Conservation (phyloP, 2,888 invertebrate genomes). For the Boloria euphrosyne region DNA sequence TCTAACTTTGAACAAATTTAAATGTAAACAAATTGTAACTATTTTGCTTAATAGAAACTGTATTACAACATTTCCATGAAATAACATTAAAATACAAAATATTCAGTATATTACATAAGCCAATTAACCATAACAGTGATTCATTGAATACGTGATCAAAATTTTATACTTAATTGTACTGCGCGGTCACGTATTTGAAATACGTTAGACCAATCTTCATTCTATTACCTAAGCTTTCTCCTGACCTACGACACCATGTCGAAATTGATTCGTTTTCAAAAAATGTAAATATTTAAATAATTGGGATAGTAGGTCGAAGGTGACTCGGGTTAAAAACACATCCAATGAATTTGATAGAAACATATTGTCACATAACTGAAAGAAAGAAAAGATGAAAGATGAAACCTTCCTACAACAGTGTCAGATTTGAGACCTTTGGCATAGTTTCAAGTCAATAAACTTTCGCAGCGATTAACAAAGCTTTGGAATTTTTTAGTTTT, state of each 20-base stretch:
- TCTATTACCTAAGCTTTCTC: slow-evolving; percentile 65
- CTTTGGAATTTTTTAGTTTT: background rate
- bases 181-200: slow-evolving; percentile 43
- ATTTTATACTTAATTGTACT: slow-evolving; percentile 36
- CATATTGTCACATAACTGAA: slow-evolving; percentile 39
- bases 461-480: slow-evolving; percentile 1
- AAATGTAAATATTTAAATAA: slow-evolving; percentile 58
- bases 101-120: slow-evolving; percentile 23
- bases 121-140: slow-evolving; percentile 41
- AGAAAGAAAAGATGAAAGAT: too few relatives aligned
- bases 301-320: slow-evolving; percentile 59
- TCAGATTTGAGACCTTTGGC: slow-evolving; percentile 18
- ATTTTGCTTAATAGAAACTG: too few relatives aligned
- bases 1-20: too few relatives aligned
- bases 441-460: slow-evolving; percentile 6
- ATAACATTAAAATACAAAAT: background rate
- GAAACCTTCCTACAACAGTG: slow-evolving; percentile 5
- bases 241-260: slow-evolving; percentile 72
- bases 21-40: too few relatives aligned
- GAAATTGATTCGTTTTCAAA: slow-evolving; percentile 60
- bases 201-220: slow-evolving; percentile 41
- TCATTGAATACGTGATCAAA: slow-evolving; percentile 42
- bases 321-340: slow-evolving; percentile 43
- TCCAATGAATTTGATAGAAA: slow-evolving; percentile 39
- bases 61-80: background rate